Base-by-base conservation (phyloP, 1,140 invertebrate species). In the Orius insidiosus region DNA sequence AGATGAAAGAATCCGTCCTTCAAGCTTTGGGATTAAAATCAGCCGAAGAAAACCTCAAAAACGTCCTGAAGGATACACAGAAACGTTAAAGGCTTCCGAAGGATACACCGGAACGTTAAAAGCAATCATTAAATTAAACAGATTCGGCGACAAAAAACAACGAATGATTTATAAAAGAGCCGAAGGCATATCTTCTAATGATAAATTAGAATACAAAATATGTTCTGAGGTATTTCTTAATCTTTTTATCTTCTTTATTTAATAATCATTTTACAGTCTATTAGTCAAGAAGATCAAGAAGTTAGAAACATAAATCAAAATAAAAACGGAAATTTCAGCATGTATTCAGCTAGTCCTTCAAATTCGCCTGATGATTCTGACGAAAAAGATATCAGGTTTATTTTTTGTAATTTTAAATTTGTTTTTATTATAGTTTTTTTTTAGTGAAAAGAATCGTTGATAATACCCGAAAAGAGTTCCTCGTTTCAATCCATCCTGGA, bases 381-480 rank as follows among this genome's bases (percentile, higher is more conserved):
- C 24, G 24, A 24, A 24, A 24, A 24, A 24, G 24, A 24, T 24
- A 24, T 24, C 24, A 24, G 24, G 24, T 24, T 24, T n/a, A n/a
- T n/a, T n/a, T n/a, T 24, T 24, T 7, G 24, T 7, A n/a, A n/a
- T n/a, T n/a, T n/a, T n/a, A n/a, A n/a, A n/a, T n/a, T n/a, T n/a
- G n/a, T n/a, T n/a, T n/a, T n/a, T n/a, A n/a, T n/a, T n/a, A n/a
- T n/a, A n/a, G n/a, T n/a, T n/a, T 45, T 39, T 31, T 44, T 10
- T 8, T 16, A 48, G 47, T 56, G 67, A 70, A 45, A 60, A 18
- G 70, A 71, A 38, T 66, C 72, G 34, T 69, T 85, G 47, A 76
- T 85, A 8, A 85, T 87, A 52, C 82, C 82, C 10, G 82, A 86
- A 60, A 85, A 85, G 63, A 80, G 80, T 10, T 83, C 80, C 2